Percentiles rank a stretch among this genome's conserved stretches.
phyloP scores from a whole-genome alignment of 2,113 vertebrate species.

The Turnix velox region DNA sequence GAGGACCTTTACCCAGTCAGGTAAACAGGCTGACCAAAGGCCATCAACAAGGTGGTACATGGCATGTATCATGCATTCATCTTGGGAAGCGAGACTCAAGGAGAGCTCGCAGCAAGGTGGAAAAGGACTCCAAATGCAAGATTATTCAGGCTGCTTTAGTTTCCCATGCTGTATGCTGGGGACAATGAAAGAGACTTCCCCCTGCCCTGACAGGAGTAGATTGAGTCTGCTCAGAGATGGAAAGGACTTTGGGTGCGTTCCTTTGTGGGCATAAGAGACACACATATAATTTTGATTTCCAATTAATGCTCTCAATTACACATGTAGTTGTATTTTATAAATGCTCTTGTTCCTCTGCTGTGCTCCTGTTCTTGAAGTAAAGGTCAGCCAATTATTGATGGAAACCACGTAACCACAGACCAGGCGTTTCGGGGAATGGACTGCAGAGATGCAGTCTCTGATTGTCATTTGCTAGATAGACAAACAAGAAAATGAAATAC shows the following conservation, averaged over 20 bases:
- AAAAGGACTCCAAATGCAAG: neutral
- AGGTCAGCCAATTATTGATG: constrained; percentile 21
- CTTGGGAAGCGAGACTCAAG: neutral
- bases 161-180: neutral
- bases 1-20: neutral
- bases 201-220: neutral
- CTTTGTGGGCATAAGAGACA: neutral
- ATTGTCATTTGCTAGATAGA: neutral
- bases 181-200: neutral
- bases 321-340: neutral
- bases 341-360: neutral
- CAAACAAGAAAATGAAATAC: neutral
- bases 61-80: fast-evolving
- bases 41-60: neutral
- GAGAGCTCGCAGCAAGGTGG: neutral
- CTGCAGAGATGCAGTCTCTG: neutral
- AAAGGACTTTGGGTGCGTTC: neutral
- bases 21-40: neutral
- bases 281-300: neutral
- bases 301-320: neutral
- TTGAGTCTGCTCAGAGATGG: neutral
- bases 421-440: neutral
- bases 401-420: neutral
- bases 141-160: neutral
- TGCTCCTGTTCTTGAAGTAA: neutral